phyloP scores from a whole-genome alignment of 1,140 invertebrate genomes.

The Sipha flava region DNA sequence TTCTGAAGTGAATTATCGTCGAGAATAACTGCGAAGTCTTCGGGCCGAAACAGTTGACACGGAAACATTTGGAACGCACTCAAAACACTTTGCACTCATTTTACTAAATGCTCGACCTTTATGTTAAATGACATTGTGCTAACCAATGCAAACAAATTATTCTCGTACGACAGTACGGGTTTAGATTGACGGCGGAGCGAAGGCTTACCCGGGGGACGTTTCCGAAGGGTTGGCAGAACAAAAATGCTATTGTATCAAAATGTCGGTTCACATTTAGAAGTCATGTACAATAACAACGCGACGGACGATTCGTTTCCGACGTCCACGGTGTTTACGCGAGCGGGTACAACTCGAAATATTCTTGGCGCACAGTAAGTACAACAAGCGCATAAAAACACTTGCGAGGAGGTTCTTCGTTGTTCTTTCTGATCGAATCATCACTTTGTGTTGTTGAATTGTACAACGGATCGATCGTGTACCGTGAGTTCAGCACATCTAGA shows the following conservation, averaged over 20 bases:
- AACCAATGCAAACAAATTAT: background rate
- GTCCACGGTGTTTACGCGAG: too few species aligned
- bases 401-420: too few species aligned
- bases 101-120: background rate
- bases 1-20: too few species aligned
- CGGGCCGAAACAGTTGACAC: background rate
- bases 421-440: background rate
- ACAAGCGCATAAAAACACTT: too few species aligned
- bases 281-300: background rate
- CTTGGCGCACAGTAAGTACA: too few species aligned
- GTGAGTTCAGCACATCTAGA: too few species aligned
- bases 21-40: too few species aligned
- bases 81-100: background rate
- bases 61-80: background rate
- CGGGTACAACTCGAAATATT: too few species aligned
- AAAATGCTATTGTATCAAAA: constrained; percentile 5
- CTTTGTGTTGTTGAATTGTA: too few species aligned
- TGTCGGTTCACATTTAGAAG: background rate
- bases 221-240: background rate
- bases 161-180: background rate
- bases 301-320: background rate
- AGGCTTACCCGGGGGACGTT: background rate
- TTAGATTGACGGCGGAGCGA: background rate
- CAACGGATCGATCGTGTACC: too few species aligned
- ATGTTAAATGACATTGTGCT: background rate